Evolutionary conservation across 2,888 invertebrate species (phyloP).

Genomic region (Malthinus seriepunctatus): DNA sequence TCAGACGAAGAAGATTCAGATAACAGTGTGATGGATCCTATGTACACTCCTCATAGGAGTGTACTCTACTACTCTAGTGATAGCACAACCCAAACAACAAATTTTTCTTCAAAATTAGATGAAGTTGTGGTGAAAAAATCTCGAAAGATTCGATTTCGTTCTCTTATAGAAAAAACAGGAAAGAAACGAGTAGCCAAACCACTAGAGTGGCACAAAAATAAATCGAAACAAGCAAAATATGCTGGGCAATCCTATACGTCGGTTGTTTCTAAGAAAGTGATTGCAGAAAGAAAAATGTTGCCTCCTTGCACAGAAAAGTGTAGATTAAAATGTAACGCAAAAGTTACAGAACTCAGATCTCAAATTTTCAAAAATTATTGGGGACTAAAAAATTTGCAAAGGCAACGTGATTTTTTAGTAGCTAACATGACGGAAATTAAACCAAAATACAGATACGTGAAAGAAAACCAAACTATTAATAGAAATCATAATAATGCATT

Average conservation of each 20-base stretch:
- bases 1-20: not conserved
- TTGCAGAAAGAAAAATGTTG: not conserved
- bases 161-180: constrained; percentile 4
- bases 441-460: constrained; percentile 5
- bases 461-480: not conserved
- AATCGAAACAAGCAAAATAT: constrained; percentile 7
- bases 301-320: constrained; percentile 4
- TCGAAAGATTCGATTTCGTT: too few species aligned
- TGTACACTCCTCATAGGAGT: too few species aligned
- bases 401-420: constrained; percentile 2
- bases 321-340: constrained; percentile 6
- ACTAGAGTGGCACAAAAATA: constrained; percentile 15
- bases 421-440: not conserved
- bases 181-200: constrained; percentile 3
- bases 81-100: too few species aligned
- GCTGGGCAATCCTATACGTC: constrained; percentile 9
- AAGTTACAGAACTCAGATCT: constrained; percentile 4
- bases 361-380: constrained; percentile 8
- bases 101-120: too few species aligned
- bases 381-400: not conserved
- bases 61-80: too few species aligned
- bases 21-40: too few species aligned
- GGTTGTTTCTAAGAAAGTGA: not conserved
- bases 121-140: too few species aligned
- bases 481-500: constrained; percentile 11